These are phyloP conservation scores for Nannospalax galili DNA, from an alignment of 2,113 vertebrate species.

Conservation along the genomic window DNA sequence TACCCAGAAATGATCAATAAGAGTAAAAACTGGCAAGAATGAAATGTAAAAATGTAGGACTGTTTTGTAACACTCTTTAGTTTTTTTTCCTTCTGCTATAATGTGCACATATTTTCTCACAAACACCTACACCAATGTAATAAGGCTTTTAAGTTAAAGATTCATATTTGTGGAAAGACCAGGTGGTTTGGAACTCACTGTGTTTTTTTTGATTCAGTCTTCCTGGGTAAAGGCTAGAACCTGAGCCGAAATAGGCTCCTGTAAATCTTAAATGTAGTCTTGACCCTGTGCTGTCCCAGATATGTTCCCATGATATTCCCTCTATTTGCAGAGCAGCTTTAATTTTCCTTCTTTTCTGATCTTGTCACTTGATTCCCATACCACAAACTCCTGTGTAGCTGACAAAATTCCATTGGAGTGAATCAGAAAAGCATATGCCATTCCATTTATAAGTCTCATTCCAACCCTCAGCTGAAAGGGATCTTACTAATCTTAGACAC, in stretches of 20 bases:
- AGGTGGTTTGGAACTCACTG: neutral
- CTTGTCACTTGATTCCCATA: constrained; percentile 47
- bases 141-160: constrained; percentile 49
- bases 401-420: constrained; percentile 33
- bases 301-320: neutral
- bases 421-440: neutral
- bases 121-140: neutral
- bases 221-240: neutral
- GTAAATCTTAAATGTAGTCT: neutral
- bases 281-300: neutral
- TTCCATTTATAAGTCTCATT: constrained; percentile 43
- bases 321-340: neutral
- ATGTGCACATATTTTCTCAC: neutral
- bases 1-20: neutral
- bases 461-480: constrained; percentile 18
- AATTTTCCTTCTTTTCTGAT: constrained; percentile 54
- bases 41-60: neutral
- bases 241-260: neutral
- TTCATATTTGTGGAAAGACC: constrained; percentile 17
- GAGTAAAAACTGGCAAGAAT: neutral
- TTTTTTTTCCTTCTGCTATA: neutral
- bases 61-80: neutral
- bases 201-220: constrained; percentile 42
- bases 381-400: constrained; percentile 45
- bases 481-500: constrained; percentile 63